Evolutionary conservation across 2,113 vertebrate species (phyloP).

Genomic region (Cyprichromis sp.): DNA sequence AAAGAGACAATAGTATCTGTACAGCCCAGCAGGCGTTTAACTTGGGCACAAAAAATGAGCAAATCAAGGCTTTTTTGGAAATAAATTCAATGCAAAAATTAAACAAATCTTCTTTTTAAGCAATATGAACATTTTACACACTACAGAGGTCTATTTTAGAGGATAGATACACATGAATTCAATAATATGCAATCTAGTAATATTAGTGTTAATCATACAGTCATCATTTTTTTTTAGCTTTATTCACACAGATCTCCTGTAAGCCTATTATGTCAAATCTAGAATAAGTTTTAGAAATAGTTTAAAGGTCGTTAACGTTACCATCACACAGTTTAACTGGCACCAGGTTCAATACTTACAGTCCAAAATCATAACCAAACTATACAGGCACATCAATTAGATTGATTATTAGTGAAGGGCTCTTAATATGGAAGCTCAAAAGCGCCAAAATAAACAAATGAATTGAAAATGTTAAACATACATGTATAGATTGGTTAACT

Average conservation of each 20-base stretch:
- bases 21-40: neutral
- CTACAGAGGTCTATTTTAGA: neutral
- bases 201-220: neutral
- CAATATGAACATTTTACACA: neutral
- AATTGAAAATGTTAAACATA: neutral
- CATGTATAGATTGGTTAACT: neutral
- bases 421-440: fast-evolving
- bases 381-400: neutral
- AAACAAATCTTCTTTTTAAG: neutral
- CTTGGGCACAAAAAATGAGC: neutral
- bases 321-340: neutral
- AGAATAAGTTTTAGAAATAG: neutral
- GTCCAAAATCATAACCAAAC: neutral
- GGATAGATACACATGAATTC: neutral
- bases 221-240: neutral
- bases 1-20: neutral
- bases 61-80: neutral
- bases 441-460: neutral
- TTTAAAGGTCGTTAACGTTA: neutral
- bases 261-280: neutral
- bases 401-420: neutral
- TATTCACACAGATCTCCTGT: neutral
- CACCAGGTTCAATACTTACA: neutral
- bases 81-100: neutral
- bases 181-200: neutral